These are phyloP conservation scores for Istiophorus platypterus DNA, from an alignment of 2,113 vertebrate genomes.

Conservation along the genomic window DNA sequence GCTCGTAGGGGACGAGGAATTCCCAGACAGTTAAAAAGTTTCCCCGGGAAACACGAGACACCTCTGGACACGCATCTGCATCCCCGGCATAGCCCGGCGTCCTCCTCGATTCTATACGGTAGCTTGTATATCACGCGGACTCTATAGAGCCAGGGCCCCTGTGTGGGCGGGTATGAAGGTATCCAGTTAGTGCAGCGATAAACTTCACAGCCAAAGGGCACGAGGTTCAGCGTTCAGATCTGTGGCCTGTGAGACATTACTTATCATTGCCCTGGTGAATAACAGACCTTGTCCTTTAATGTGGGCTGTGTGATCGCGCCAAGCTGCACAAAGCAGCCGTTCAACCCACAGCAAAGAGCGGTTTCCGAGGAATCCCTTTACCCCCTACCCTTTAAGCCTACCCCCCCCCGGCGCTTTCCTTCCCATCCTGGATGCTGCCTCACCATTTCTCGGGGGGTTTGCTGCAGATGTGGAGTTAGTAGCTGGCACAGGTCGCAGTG, in stretches of 20 bases:
- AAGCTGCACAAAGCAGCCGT: slow-evolving; percentile 85
- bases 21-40: slow-evolving; percentile 62
- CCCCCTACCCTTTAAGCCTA: slow-evolving; percentile 73
- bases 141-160: slow-evolving; percentile 39
- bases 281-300: slow-evolving; percentile 85
- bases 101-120: slow-evolving; percentile 58
- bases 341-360: slow-evolving; percentile 77
- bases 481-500: slow-evolving; percentile 81
- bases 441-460: slow-evolving; percentile 50
- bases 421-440: slow-evolving; percentile 58
- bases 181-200: slow-evolving; percentile 52
- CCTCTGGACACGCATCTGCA: slow-evolving; percentile 47
- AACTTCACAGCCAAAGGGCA: slow-evolving; percentile 66
- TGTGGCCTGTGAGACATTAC: slow-evolving; percentile 74
- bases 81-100: slow-evolving; percentile 44
- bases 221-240: slow-evolving; percentile 45
- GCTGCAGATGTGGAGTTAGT: slow-evolving; percentile 81
- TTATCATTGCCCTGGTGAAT: slow-evolving; percentile 85
- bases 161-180: slow-evolving; percentile 27
- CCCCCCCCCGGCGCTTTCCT: slow-evolving; percentile 47
- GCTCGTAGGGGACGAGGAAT: slow-evolving; percentile 49
- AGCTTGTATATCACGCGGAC: slow-evolving; percentile 62
- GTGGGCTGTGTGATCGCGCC: slow-evolving; percentile 86
- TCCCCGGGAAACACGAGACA: slow-evolving; percentile 57
- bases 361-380: slow-evolving; percentile 81